phyloP scores from a whole-genome alignment of 2,797 vertebrate species.

The Syngnathus acus region DNA sequence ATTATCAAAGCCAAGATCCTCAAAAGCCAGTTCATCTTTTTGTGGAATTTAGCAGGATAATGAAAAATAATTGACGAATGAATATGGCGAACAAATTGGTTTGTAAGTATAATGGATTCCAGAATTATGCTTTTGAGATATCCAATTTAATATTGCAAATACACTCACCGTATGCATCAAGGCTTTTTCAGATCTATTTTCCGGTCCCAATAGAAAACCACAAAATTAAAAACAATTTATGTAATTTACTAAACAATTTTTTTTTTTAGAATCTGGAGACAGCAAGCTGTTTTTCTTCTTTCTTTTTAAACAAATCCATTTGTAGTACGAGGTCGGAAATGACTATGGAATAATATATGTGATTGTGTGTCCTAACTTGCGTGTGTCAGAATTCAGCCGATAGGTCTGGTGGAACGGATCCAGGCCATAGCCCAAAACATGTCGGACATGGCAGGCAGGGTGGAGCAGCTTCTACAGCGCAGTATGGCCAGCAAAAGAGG shows the following conservation, averaged over 20 bases:
- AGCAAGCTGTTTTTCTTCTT: neutral
- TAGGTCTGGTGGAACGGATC: constrained; percentile 86
- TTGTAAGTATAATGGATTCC: neutral
- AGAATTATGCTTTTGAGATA: constrained; percentile 1
- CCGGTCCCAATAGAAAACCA: neutral
- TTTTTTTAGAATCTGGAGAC: neutral
- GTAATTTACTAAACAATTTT: neutral
- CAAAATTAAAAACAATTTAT: neutral
- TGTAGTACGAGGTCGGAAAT: neutral
- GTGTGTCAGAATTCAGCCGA: constrained; percentile 66
- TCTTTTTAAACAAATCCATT: neutral
- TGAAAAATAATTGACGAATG: neutral
- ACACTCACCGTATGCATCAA: neutral
- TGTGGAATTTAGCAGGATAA: neutral
- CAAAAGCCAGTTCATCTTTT: neutral
- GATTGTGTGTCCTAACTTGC: neutral
- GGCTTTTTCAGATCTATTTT: neutral
- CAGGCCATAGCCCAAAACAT: constrained; percentile 96
- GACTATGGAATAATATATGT: neutral
- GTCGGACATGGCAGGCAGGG: constrained; percentile 84
- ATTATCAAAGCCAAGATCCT: neutral
- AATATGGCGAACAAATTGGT: neutral
- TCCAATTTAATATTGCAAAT: neutral
- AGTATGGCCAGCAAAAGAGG: constrained; percentile 78
- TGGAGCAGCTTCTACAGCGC: constrained; percentile 91